Percentiles rank a stretch among this genome's conserved stretches.
These are phyloP conservation scores for Callyntrura sp. DNA, from an alignment of 2,888 invertebrate species.

Conservation along the genomic window DNA sequence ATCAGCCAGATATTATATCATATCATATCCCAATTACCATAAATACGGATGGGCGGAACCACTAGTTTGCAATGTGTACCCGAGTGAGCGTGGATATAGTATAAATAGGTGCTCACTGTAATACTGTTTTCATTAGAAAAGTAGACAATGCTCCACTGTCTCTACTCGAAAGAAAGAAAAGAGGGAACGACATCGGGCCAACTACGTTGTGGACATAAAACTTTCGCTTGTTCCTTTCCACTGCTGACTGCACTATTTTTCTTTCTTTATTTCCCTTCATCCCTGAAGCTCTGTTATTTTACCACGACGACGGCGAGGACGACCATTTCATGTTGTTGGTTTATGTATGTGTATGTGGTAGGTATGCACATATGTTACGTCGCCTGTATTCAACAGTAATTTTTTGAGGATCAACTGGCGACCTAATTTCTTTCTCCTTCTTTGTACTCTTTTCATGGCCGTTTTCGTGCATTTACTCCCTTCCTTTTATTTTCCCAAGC, in stretches of 20 bases:
- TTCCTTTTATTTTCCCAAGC: neutral
- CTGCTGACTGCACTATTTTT: neutral
- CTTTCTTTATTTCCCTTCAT: neutral
- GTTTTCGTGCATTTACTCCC: neutral
- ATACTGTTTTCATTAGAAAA: neutral
- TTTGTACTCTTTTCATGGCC: conserved; percentile 20
- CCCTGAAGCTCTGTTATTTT: neutral
- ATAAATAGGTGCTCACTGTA: neutral
- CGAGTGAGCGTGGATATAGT: neutral
- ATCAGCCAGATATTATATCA: neutral
- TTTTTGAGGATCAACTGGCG: conserved; percentile 42
- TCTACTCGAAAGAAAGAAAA: neutral
- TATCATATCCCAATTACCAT: neutral
- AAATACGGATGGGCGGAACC: neutral
- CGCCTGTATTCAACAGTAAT: neutral
- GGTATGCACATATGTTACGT: too few species aligned
- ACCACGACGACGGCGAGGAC: neutral
- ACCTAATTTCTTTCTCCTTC: conserved; percentile 17
- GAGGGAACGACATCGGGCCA: neutral
- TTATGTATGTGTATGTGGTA: conserved; percentile 20
- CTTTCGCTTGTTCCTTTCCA: conserved; percentile 47
- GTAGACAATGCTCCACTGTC: too few species aligned
- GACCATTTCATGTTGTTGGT: neutral
- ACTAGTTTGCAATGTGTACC: neutral
- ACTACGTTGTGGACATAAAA: conserved; percentile 33